phyloP scores from a whole-genome alignment of 2,113 vertebrate genomes.

The Peucedramus taeniatus region DNA sequence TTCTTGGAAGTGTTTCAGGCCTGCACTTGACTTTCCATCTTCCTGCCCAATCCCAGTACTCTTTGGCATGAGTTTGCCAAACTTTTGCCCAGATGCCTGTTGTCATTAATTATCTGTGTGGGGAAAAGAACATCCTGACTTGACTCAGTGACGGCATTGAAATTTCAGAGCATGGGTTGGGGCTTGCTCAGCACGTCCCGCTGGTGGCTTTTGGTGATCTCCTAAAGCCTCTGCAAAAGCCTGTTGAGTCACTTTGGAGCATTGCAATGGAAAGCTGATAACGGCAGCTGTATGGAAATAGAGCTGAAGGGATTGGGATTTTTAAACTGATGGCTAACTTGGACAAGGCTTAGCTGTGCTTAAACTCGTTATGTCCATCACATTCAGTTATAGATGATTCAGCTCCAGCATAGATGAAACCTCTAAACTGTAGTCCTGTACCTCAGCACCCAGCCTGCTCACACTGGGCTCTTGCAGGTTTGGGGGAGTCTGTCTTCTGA shows the following conservation, averaged over 20 bases:
- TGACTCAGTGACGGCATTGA: fast-evolving
- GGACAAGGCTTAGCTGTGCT: constrained; percentile 36
- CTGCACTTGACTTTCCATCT: background rate
- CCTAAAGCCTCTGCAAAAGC: constrained; percentile 16
- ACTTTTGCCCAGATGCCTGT: background rate
- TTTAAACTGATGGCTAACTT: constrained; percentile 43
- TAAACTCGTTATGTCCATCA: constrained; percentile 35
- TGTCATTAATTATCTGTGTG: background rate
- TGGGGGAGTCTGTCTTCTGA: background rate
- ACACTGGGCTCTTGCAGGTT: fast-evolving
- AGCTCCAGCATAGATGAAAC: background rate
- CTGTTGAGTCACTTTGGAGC: constrained; percentile 21
- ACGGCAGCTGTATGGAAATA: background rate
- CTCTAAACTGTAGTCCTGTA: background rate
- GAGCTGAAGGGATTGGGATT: constrained; percentile 32
- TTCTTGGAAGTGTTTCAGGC: background rate
- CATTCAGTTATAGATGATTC: background rate
- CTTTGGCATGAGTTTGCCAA: background rate
- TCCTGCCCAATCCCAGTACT: background rate
- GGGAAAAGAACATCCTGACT: background rate
- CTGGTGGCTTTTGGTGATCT: background rate
- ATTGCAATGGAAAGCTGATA: constrained; percentile 38
- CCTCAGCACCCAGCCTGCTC: background rate
- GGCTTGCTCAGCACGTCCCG: background rate
- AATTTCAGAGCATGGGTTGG: background rate